A percentile compares a stretch with the other conserved stretches of the same genome.
phyloP scores from a whole-genome alignment of 2,888 invertebrate species.

The Deilephila porcellus region DNA sequence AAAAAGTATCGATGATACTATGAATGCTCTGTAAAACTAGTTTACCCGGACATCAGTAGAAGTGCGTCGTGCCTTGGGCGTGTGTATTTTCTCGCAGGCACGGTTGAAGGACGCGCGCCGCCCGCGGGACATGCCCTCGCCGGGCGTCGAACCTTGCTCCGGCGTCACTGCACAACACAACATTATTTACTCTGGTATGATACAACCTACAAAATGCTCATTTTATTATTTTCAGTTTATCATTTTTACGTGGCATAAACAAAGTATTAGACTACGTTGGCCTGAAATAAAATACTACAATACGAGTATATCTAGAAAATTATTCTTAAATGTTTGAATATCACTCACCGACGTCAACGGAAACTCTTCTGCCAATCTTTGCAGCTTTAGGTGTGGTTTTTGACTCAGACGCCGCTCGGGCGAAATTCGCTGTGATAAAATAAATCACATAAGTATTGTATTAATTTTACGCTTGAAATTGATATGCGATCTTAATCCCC shows the following conservation, averaged over 20 bases:
- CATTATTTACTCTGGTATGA: not conserved
- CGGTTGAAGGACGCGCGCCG: constrained; percentile 76
- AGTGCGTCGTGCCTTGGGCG: constrained; percentile 67
- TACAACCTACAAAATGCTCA: not conserved
- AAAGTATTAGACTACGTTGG: too few relatives aligned
- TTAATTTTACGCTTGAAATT: not conserved
- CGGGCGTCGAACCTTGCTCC: constrained; percentile 38
- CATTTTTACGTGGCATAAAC: too few relatives aligned
- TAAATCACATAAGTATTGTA: not conserved
- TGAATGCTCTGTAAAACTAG: not conserved
- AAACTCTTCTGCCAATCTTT: constrained; percentile 62
- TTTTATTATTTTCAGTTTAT: too few relatives aligned
- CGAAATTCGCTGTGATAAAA: constrained; percentile 55
- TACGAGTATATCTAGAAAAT: not conserved
- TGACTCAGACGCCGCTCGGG: constrained; percentile 69
- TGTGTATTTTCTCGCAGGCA: constrained; percentile 74
- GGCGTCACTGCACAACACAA: constrained; percentile 41
- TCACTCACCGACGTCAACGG: constrained; percentile 69
- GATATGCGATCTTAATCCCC: not conserved
- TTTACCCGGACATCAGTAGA: constrained; percentile 69
- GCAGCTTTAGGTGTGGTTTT: constrained; percentile 58
- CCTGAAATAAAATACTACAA: not conserved
- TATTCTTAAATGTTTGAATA: not conserved
- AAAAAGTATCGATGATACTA: too few relatives aligned
- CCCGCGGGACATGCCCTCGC: constrained; percentile 55